These are phyloP conservation scores for Dinocampus coccinellae DNA, from an alignment of 2,888 invertebrate genomes.

Conservation along the genomic window DNA sequence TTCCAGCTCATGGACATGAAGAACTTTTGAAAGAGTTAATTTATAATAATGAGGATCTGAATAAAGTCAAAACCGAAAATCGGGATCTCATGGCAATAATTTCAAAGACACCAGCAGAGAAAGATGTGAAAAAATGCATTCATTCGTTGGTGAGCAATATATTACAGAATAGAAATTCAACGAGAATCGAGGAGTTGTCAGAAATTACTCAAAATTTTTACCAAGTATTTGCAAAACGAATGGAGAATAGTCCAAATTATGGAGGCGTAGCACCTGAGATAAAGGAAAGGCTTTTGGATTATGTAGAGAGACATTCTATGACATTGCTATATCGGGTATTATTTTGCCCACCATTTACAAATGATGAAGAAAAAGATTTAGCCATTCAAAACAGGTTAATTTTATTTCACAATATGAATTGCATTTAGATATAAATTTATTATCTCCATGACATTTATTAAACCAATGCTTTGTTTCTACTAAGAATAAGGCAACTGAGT, in stretches of 20 bases:
- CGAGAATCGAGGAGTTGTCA: constrained; percentile 86
- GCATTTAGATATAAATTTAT: constrained; percentile 6
- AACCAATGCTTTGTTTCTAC: constrained; percentile 31
- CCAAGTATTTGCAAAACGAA: constrained; percentile 80
- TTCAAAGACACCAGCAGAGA: constrained; percentile 68
- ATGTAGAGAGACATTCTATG: constrained; percentile 94
- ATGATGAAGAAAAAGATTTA: constrained; percentile 95
- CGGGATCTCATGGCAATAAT: constrained; percentile 57
- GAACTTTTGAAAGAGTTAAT: constrained; percentile 67
- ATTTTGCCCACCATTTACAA: constrained; percentile 90
- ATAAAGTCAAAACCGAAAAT: constrained; percentile 70
- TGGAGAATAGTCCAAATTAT: constrained; percentile 78
- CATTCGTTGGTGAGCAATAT: constrained; percentile 78
- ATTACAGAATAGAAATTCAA: constrained; percentile 73
- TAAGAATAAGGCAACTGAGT: constrained; percentile 90
- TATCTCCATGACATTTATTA: background rate
- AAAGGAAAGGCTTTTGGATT: constrained; percentile 88
- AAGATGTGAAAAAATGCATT: constrained; percentile 79
- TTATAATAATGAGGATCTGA: constrained; percentile 71
- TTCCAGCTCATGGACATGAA: constrained; percentile 67
- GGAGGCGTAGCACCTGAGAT: constrained; percentile 67
- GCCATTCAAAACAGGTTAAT: constrained; percentile 83
- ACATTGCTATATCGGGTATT: constrained; percentile 87
- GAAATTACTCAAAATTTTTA: constrained; percentile 94
- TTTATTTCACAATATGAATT: background rate